These are phyloP conservation scores for Eupithecia tripunctaria DNA, from an alignment of 2,888 invertebrate species.

Conservation along the genomic window DNA sequence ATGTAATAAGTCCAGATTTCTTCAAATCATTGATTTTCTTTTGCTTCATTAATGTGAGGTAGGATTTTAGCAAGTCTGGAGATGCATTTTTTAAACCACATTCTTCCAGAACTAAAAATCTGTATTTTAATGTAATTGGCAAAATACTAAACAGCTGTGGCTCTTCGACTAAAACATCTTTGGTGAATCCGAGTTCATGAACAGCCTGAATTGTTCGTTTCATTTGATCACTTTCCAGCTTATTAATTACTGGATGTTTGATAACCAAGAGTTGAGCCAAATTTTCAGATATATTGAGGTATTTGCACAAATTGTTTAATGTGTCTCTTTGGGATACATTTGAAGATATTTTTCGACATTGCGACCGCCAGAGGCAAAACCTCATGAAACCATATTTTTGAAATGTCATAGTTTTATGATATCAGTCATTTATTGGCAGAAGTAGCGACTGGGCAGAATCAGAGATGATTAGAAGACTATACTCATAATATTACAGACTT, in stretches of 20 bases:
- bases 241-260: constrained; percentile 68
- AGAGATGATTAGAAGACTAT: neutral
- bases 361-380: constrained; percentile 25
- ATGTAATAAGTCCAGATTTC: constrained; percentile 54
- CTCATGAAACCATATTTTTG: constrained; percentile 26
- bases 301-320: constrained; percentile 58
- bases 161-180: constrained; percentile 58
- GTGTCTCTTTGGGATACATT: constrained; percentile 32
- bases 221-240: constrained; percentile 58
- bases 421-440: neutral
- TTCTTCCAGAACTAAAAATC: constrained; percentile 71
- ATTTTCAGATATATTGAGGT: constrained; percentile 61
- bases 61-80: constrained; percentile 56
- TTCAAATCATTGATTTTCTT: constrained; percentile 68
- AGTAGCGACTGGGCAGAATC: neutral
- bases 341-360: constrained; percentile 25
- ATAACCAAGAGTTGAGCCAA: constrained; percentile 64
- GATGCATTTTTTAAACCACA: constrained; percentile 67
- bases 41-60: constrained; percentile 65
- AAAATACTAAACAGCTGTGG: constrained; percentile 68
- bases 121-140: constrained; percentile 70
- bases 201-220: constrained; percentile 58
- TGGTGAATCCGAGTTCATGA: constrained; percentile 63
- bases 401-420: constrained; percentile 25
- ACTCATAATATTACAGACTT: neutral